phyloP scores from a whole-genome alignment of 2,797 vertebrate genomes.

The Dermochelys coriacea region DNA sequence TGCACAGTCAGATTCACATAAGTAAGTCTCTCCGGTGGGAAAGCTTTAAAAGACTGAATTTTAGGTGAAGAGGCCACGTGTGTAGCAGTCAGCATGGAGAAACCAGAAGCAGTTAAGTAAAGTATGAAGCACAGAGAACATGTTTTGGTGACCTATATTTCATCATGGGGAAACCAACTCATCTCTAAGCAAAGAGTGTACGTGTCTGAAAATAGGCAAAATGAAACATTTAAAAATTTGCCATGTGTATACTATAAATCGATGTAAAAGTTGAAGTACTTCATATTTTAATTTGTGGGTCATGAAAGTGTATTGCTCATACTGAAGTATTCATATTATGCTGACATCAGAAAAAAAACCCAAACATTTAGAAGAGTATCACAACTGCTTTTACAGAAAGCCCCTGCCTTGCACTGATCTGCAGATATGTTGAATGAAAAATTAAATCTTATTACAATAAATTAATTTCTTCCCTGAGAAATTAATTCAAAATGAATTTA shows the following conservation, averaged over 20 bases:
- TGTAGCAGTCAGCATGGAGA: not conserved
- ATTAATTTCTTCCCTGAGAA: conserved; percentile 12
- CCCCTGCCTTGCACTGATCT: not conserved
- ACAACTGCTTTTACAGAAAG: not conserved
- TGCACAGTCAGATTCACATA: not conserved
- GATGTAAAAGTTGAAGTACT: not conserved
- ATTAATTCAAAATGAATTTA: conserved; percentile 47
- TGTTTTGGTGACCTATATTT: not conserved
- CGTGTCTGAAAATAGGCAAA: not conserved
- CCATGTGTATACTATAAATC: not conserved
- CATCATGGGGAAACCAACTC: not conserved
- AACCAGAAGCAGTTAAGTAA: not conserved
- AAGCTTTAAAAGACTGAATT: not conserved
- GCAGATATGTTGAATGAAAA: conserved; percentile 33
- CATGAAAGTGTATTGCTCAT: not conserved
- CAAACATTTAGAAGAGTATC: conserved; percentile 8
- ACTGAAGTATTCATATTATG: not conserved
- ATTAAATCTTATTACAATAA: conserved; percentile 8
- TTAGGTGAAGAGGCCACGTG: not conserved
- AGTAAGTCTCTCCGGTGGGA: not conserved
- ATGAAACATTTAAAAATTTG: not conserved
- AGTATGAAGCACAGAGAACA: not conserved
- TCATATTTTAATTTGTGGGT: not conserved
- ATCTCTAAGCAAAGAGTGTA: not conserved
- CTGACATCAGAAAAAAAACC: conserved; percentile 43